These are phyloP conservation scores for Leptinotarsa texana DNA, from an alignment of 1,140 invertebrate genomes.

Conservation along the genomic window DNA sequence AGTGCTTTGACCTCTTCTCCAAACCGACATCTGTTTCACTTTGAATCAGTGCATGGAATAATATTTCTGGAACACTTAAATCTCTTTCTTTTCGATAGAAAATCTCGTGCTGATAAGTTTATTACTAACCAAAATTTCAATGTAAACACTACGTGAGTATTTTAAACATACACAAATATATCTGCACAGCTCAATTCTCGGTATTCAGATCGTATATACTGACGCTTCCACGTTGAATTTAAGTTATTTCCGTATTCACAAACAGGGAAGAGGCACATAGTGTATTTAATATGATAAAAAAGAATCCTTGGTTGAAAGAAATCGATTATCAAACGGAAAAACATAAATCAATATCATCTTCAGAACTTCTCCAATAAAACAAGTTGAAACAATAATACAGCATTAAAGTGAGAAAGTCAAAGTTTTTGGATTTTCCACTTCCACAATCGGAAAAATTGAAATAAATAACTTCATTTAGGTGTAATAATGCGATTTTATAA, in stretches of 20 bases:
- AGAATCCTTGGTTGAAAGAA: too few species aligned
- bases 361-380: too few species aligned
- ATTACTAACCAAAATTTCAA: not conserved
- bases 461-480: too few species aligned
- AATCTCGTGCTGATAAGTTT: not conserved
- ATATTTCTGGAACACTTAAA: not conserved
- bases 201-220: not conserved
- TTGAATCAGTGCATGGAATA: not conserved
- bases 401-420: too few species aligned
- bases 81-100: not conserved
- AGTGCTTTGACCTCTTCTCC: not conserved
- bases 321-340: too few species aligned
- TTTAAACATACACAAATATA: conserved; percentile 5
- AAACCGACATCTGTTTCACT: conserved; percentile 8
- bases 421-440: too few species aligned
- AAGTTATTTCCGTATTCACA: not conserved
- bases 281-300: too few species aligned
- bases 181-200: not conserved
- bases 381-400: too few species aligned
- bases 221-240: not conserved
- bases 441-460: too few species aligned
- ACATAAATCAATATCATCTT: too few species aligned
- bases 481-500: too few species aligned
- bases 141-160: not conserved
- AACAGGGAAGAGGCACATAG: not conserved